These are phyloP conservation scores for Chaenogobius annularis DNA, from an alignment of 2,113 vertebrate species.

Conservation along the genomic window DNA sequence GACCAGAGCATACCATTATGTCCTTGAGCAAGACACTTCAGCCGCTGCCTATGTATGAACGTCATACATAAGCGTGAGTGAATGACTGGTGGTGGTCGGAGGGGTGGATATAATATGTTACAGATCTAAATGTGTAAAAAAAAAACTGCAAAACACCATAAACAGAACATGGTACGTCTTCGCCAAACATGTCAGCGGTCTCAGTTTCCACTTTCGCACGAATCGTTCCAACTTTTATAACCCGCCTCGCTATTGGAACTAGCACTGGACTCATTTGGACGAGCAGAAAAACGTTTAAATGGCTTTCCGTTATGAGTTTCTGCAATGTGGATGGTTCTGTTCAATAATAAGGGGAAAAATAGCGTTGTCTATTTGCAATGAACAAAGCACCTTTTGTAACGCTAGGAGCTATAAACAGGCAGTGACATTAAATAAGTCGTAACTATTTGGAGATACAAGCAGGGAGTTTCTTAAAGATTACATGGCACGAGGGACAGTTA, in stretches of 20 bases:
- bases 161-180: not conserved
- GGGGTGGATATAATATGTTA: not conserved
- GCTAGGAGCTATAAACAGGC: conserved; percentile 26
- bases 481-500: conserved; percentile 20
- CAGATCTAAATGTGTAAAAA: no score
- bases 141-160: no score
- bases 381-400: conserved; percentile 61
- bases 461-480: conserved; percentile 18
- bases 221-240: conserved; percentile 80
- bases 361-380: conserved; percentile 38
- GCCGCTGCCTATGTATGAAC: no score
- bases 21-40: no score
- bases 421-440: conserved; percentile 40
- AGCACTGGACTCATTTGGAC: conserved; percentile 52
- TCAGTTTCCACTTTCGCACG: conserved; percentile 78
- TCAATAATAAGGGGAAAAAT: conserved; percentile 41
- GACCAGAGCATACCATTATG: no score
- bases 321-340: conserved; percentile 45
- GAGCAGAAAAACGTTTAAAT: conserved; percentile 73
- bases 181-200: conserved; percentile 28
- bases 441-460: conserved; percentile 27
- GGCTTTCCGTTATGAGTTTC: conserved; percentile 63
- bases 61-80: no score
- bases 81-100: no score
- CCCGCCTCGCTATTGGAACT: conserved; percentile 26